These are phyloP conservation scores for Phycodurus eques DNA, from an alignment of 2,113 vertebrate genomes.

Conservation along the genomic window DNA sequence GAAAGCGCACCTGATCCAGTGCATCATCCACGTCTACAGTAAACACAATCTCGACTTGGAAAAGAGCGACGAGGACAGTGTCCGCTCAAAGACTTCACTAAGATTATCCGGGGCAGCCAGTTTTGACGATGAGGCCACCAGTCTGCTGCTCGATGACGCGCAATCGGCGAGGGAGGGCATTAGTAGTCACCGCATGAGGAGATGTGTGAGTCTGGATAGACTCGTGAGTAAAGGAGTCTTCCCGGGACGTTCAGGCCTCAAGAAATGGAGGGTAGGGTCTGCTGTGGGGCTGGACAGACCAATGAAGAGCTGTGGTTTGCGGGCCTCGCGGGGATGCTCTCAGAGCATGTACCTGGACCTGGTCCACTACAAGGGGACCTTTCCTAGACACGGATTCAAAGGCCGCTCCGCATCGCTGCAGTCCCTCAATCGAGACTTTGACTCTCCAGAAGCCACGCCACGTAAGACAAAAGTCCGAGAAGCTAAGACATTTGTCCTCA, in stretches of 20 bases:
- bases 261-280: slow-evolving; percentile 42
- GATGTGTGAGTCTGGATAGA: slow-evolving; percentile 66
- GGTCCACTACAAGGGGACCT: slow-evolving; percentile 45
- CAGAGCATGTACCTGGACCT: slow-evolving; percentile 68
- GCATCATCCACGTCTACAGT: slow-evolving; percentile 69
- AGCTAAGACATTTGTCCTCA: slow-evolving; percentile 18
- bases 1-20: slow-evolving; percentile 64
- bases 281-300: slow-evolving; percentile 19
- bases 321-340: slow-evolving; percentile 31
- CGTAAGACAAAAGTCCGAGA: slow-evolving; percentile 33
- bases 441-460: slow-evolving; percentile 24
- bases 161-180: slow-evolving; percentile 20
- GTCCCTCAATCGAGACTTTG: slow-evolving; percentile 56
- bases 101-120: slow-evolving; percentile 15
- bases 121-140: slow-evolving; percentile 34
- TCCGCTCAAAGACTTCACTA: slow-evolving; percentile 16
- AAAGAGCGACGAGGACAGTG: slow-evolving; percentile 14
- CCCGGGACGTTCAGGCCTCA: slow-evolving; percentile 20
- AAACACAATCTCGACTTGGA: slow-evolving; percentile 56
- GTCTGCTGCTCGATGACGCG: slow-evolving; percentile 27
- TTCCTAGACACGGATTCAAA: slow-evolving; percentile 36
- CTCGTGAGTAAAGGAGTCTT: slow-evolving; percentile 39
- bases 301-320: slow-evolving; percentile 31
- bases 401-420: slow-evolving; percentile 58
- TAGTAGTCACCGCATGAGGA: slow-evolving; percentile 44